Conservation (phyloP, 2,888 invertebrate genomes). For the Crossocerus cetratus region DNA sequence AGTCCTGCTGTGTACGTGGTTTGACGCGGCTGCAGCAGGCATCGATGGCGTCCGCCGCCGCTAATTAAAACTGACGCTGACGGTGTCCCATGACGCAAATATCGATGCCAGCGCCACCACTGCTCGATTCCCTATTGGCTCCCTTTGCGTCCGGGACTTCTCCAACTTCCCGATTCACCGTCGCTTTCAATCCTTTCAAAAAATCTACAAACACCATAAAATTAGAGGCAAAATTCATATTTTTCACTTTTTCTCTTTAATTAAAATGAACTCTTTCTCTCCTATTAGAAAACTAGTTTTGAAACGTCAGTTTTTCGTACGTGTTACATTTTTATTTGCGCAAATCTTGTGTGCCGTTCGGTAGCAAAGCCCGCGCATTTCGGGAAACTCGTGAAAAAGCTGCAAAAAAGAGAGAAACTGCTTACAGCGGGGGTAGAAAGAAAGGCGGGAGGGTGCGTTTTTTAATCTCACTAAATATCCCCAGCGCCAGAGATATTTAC, state of each 20-base stretch:
- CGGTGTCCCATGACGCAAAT: conserved; percentile 52
- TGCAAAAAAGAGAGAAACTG: too few relatives aligned
- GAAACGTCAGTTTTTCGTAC: too few relatives aligned
- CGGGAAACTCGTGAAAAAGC: too few relatives aligned
- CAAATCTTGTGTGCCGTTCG: too few relatives aligned
- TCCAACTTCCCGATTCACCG: not conserved
- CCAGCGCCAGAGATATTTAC: conserved; percentile 17
- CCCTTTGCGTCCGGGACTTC: not conserved
- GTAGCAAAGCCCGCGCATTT: too few relatives aligned
- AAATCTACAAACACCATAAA: too few relatives aligned
- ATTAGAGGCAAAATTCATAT: too few relatives aligned
- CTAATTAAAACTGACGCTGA: conserved; percentile 69
- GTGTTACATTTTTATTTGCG: too few relatives aligned
- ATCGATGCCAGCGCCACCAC: conserved; percentile 11
- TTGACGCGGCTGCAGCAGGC: conserved; percentile 62
- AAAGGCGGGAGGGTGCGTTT: conserved; percentile 4
- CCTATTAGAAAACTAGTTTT: too few relatives aligned
- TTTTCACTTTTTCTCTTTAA: too few relatives aligned
- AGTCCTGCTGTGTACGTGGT: conserved; percentile 42
- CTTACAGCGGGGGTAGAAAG: too few relatives aligned
- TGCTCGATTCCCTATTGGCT: not conserved
- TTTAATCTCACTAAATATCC: conserved; percentile 18
- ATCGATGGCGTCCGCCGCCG: conserved; percentile 54
- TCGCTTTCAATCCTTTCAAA: not conserved
- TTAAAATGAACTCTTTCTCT: too few relatives aligned